Conservation (phyloP, 2,113 vertebrate genomes). For the Bufo gargarizans region DNA sequence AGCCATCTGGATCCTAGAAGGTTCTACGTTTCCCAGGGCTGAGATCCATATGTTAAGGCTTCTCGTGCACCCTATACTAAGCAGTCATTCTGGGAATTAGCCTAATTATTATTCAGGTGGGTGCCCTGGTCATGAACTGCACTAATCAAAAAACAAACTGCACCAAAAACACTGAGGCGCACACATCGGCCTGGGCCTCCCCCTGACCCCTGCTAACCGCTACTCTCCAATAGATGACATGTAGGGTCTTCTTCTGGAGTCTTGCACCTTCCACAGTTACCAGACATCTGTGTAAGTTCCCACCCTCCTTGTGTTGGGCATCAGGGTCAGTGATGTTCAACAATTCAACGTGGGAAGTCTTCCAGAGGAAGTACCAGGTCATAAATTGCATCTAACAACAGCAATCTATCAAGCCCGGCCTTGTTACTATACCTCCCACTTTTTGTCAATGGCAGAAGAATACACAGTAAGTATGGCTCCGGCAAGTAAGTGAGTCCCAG, state of each 20-base stretch:
- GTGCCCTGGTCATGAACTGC: conserved; percentile 73
- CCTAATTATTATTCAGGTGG: conserved; percentile 71
- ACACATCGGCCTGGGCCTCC: conserved; percentile 69
- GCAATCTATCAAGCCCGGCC: conserved; percentile 69
- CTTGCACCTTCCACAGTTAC: conserved; percentile 72
- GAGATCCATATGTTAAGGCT: conserved; percentile 62
- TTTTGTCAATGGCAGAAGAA: conserved; percentile 31
- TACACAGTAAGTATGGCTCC: background rate
- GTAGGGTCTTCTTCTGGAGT: conserved; percentile 70
- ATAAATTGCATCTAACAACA: conserved; percentile 79
- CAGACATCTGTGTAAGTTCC: conserved; percentile 71
- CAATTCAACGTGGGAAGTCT: conserved; percentile 81
- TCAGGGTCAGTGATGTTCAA: conserved; percentile 75
- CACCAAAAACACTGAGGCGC: conserved; percentile 66
- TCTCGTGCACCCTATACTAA: conserved; percentile 61
- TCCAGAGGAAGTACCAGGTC: conserved; percentile 74
- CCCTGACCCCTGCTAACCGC: conserved; percentile 66
- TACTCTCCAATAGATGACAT: conserved; percentile 68
- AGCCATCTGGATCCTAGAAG: conserved; percentile 66
- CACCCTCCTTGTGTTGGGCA: conserved; percentile 69
- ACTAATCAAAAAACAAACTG: conserved; percentile 72
- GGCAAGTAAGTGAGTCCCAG: conserved; percentile 1
- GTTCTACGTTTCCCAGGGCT: conserved; percentile 62
- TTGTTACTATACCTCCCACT: conserved; percentile 69
- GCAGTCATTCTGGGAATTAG: conserved; percentile 67